Base-by-base conservation (phyloP, 2,113 vertebrate genomes). In the Alethe castanea region DNA sequence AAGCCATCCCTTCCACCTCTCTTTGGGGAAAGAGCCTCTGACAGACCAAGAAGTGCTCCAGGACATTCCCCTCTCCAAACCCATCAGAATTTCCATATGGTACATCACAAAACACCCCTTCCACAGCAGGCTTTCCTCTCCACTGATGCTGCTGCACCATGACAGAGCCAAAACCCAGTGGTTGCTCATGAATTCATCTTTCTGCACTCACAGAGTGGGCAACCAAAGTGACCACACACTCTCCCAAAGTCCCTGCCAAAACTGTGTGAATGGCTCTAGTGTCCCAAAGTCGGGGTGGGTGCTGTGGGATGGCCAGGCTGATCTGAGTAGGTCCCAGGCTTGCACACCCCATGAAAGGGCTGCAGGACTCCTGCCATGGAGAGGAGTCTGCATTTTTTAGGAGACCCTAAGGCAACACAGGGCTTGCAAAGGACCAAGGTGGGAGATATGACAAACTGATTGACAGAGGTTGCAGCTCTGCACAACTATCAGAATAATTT, bases 101-200 rank as follows among this genome's bases (percentile, higher is more conserved):
- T 38, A 20, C 33, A 67, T 62, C 29, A 54, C 16, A 48, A 29
- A 1, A 1, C 29, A 56, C 6, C 18, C 14, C 12, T 50, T 64
- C 54, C 14, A 28, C 29, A 29, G 28, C 0, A 0, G 47, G 5
- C 33, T 74, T 79, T 66, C 52, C 45, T 47, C 69, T 36, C 59
- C 19, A 5, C 47, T 60, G 54, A 19, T 0, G 0, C 5, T 17
- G 26, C 36, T 19, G 35, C 33, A 45, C 78, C 20, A 6, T 0
- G 4, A 47, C n/a, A 81, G 38, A 26, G 28, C n/a, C 56, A 62
- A 80, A 86, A 42, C 9, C 52, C 35, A 35, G 15, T 15, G 9
- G 26, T 3, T 31, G 28, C 59, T 80, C 54, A 35, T 48, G 45
- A 91, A 73, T 50, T 24, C 25, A 29, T 13, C 35, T 26, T 9